A percentile compares a stretch with the other conserved stretches of the same genome.
Conservation (phyloP, 2,888 invertebrate genomes). For the Heliconius erato region DNA sequence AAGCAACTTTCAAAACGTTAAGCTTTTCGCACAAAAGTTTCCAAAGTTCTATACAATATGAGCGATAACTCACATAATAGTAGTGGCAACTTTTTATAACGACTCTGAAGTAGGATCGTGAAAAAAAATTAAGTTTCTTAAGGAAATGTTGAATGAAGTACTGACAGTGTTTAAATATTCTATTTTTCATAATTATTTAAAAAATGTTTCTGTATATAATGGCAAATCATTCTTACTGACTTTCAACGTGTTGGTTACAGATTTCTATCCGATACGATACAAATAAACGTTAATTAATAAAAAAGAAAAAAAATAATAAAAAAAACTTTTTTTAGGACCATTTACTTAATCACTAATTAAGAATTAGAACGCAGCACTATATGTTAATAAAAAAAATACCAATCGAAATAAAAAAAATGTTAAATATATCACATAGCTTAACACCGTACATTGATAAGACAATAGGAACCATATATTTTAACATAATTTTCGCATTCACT, state of each 20-base stretch:
- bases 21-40: not conserved
- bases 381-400: too few species aligned
- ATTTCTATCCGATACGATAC: not conserved
- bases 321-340: too few species aligned
- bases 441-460: not conserved
- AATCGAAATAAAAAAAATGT: too few species aligned
- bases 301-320: too few species aligned
- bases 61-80: constrained; percentile 13
- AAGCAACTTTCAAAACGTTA: not conserved
- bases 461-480: not conserved
- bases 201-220: too few species aligned
- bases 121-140: not conserved
- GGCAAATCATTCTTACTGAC: too few species aligned
- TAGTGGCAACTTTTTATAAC: constrained; percentile 8
- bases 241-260: not conserved
- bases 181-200: too few species aligned
- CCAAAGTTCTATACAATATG: not conserved
- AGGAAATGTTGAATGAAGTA: not conserved
- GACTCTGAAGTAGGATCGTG: not conserved
- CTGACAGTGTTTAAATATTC: not conserved
- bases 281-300: not conserved
- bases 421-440: not conserved
- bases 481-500: not conserved
- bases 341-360: too few species aligned
- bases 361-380: too few species aligned